These are phyloP conservation scores for Hoplodrina ambigua DNA, from an alignment of 2,888 invertebrate species.

Conservation along the genomic window DNA sequence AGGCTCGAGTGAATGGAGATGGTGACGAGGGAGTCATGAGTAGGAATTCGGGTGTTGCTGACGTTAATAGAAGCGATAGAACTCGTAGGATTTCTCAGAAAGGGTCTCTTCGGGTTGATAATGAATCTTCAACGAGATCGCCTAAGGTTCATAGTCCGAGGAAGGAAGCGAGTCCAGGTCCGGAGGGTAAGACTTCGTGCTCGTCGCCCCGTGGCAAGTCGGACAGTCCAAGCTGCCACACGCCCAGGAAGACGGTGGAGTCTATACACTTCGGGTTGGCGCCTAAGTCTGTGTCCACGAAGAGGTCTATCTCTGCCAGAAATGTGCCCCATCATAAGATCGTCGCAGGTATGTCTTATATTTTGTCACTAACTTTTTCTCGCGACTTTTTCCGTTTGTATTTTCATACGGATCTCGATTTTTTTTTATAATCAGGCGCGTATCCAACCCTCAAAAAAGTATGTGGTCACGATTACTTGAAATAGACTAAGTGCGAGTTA, in stretches of 20 bases:
- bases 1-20: constrained; percentile 58
- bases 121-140: constrained; percentile 69
- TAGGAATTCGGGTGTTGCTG: constrained; percentile 77
- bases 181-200: constrained; percentile 70
- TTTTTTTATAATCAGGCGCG: no score
- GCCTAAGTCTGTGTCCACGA: constrained; percentile 75
- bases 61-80: constrained; percentile 75
- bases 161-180: constrained; percentile 66
- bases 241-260: constrained; percentile 76
- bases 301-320: constrained; percentile 67
- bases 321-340: constrained; percentile 83
- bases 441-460: no score
- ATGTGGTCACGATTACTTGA: no score
- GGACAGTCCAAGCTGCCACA: constrained; percentile 70
- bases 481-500: no score
- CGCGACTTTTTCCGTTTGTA: no score
- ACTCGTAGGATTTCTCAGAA: constrained; percentile 65
- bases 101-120: constrained; percentile 62
- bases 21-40: constrained; percentile 81
- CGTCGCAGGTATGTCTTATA: constrained; percentile 77
- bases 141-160: constrained; percentile 64
- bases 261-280: constrained; percentile 76
- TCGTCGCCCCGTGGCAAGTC: constrained; percentile 70
- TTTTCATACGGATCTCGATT: no score
- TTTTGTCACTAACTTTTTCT: neutral